These are phyloP conservation scores for Macaria notata DNA, from an alignment of 2,888 invertebrate species.

Conservation along the genomic window DNA sequence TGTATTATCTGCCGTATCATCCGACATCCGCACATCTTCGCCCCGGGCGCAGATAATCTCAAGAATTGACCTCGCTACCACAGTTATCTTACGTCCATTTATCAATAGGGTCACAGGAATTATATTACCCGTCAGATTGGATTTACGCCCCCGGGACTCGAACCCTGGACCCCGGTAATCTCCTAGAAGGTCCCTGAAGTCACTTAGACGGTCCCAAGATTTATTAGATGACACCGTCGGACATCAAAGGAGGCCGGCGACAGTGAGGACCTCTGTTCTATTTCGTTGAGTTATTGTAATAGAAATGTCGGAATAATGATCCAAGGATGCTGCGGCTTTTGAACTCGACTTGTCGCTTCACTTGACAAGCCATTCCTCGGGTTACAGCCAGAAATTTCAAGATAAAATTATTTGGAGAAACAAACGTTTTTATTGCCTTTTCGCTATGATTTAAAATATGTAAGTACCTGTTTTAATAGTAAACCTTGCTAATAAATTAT, in stretches of 20 bases:
- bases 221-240: constrained; percentile 19
- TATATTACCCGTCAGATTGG: constrained; percentile 25
- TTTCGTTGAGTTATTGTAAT: constrained; percentile 11
- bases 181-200: constrained; percentile 18
- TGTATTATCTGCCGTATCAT: too few species aligned
- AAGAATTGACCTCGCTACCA: constrained; percentile 7
- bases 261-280: background rate
- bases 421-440: too few species aligned
- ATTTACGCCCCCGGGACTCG: constrained; percentile 27
- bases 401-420: too few species aligned
- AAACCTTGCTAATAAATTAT: too few species aligned
- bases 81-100: constrained; percentile 19
- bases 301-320: constrained; percentile 10
- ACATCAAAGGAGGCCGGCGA: constrained; percentile 16
- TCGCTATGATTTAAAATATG: too few species aligned
- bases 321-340: background rate
- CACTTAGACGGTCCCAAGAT: constrained; percentile 21
- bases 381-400: too few species aligned
- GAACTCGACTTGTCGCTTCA: background rate
- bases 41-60: constrained; percentile 7
- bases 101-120: constrained; percentile 25
- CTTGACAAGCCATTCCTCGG: background rate
- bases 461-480: too few species aligned
- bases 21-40: too few species aligned
- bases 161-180: constrained; percentile 28